Base-by-base conservation (phyloP, 1,140 invertebrate genomes). In the Pseudobourletiella spinata region DNA sequence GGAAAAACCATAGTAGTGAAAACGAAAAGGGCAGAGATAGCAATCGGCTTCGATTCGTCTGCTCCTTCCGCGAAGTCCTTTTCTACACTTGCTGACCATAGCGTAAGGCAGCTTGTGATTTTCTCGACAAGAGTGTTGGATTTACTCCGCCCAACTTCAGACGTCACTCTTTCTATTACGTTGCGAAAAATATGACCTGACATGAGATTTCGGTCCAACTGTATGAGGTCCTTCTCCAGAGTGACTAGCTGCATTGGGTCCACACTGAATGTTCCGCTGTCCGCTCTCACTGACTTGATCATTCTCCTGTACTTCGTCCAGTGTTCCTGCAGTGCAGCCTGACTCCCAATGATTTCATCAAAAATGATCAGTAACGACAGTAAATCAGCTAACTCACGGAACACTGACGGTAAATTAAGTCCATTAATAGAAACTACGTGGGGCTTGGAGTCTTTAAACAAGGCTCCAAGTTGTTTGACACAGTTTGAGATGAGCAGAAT, bases 291-390 rank as follows among this genome's bases (percentile, higher is more conserved):
- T 18, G 82, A 83, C 57, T 81, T 80, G 1, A 89, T 77, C 73
- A 86, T 81, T 68, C 83, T 79, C 71, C 82, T 78, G 68, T 88
- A 89, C 3, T 81, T 75, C 16, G 80, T 80, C 84, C 84, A 89
- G 71, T 87, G 83, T 18, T 87, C 82, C 57, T 81, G 73, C 3
- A 89, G 74, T 0, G 78, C 73, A 1, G 79, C 76, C 60, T 84
- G 82, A 42, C 74, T 74, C 26, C 79, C 76, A 29, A 90, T 77
- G 16, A 90, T 75, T 74, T 84, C 81, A 72, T 91, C 88, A 14
- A 91, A 69, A 22, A 81, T 86, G 11, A 89, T 75, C 3, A 90
- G 75, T 44, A 84, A 78, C n/a, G 80, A 73, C 25, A 89, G 78
- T 20, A 89, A 70, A 70, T 86, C 80, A 16, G 82, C 80, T 8